A percentile compares a stretch with the other conserved stretches of the same genome.
Conservation (phyloP, 2,888 invertebrate genomes). For the Andrena praecox region DNA sequence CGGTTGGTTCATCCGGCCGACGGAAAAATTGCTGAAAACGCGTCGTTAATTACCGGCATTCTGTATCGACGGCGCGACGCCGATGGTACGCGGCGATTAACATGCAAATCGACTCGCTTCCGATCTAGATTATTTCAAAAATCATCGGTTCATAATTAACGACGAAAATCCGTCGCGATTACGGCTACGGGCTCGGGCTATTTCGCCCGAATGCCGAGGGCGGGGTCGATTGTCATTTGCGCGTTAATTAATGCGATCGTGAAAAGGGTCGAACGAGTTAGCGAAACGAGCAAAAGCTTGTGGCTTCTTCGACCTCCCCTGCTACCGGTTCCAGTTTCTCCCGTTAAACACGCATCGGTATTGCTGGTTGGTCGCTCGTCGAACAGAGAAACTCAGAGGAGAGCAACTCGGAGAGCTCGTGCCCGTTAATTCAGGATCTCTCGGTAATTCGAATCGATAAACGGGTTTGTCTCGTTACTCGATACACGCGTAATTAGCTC, state of each 20-base stretch:
- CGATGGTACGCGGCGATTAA: constrained; percentile 48
- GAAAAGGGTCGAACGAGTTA: background rate
- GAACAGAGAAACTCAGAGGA: background rate
- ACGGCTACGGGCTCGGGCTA: background rate
- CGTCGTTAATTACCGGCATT: constrained; percentile 53
- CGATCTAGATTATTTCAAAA: constrained; percentile 46
- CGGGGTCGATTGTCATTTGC: constrained; percentile 21
- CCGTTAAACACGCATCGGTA: background rate
- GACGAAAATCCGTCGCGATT: constrained; percentile 35
- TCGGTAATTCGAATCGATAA: constrained; percentile 17
- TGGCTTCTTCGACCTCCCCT: background rate
- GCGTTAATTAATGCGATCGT: constrained; percentile 56
- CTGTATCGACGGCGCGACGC: constrained; percentile 36
- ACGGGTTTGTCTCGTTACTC: constrained; percentile 40
- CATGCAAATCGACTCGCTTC: constrained; percentile 48
- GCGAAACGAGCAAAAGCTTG: background rate
- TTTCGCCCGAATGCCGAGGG: constrained; percentile 16
- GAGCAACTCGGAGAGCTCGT: background rate
- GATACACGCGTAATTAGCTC: constrained; percentile 43
- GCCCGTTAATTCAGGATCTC: constrained; percentile 19
- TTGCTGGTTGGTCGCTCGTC: background rate
- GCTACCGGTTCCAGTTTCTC: background rate
- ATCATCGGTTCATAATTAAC: constrained; percentile 56
- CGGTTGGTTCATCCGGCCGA: constrained; percentile 33
- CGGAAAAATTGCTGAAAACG: constrained; percentile 54